Percentiles rank a stretch among this genome's conserved stretches.
Evolutionary conservation across 2,888 invertebrate genomes (phyloP).

Genomic region (Taphrorychus bicolor): DNA sequence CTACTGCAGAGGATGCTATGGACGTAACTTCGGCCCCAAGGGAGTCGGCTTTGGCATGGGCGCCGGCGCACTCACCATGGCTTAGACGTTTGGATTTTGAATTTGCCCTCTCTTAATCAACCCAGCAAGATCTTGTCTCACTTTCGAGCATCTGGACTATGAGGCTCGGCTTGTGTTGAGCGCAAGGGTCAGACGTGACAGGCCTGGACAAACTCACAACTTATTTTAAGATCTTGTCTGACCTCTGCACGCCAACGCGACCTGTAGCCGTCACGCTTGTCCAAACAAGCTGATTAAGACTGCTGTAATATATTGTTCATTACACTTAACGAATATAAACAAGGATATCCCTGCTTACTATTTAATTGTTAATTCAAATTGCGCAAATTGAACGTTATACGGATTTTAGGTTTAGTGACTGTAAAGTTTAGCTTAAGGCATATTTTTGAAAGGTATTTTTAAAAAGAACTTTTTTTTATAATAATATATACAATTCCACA

Average conservation of each 20-base stretch:
- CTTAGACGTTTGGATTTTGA: constrained; percentile 63
- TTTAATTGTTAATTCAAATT: constrained; percentile 12
- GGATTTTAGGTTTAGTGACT: constrained; percentile 15
- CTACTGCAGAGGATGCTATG: constrained; percentile 91
- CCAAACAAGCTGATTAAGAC: constrained; percentile 46
- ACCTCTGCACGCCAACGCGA: background rate
- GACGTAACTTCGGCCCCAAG: constrained; percentile 84
- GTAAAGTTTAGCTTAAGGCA: constrained; percentile 38
- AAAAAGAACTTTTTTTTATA: constrained; percentile 36
- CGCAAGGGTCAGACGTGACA: constrained; percentile 9
- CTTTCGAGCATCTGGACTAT: too few species aligned
- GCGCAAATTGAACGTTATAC: constrained; percentile 29
- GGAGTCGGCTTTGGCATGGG: constrained; percentile 92
- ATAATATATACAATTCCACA: constrained; percentile 40
- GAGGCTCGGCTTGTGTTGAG: background rate
- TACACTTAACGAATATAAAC: constrained; percentile 31
- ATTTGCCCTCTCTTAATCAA: constrained; percentile 50
- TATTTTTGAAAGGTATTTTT: constrained; percentile 42
- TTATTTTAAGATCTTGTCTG: constrained; percentile 7
- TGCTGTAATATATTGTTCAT: constrained; percentile 36
- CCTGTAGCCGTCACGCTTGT: too few species aligned
- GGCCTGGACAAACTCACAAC: constrained; percentile 33
- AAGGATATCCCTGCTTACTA: constrained; percentile 42
- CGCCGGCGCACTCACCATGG: constrained; percentile 89
- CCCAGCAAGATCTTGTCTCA: background rate